phyloP scores from a whole-genome alignment of 2,797 vertebrate species.

The Paguma larvata region DNA sequence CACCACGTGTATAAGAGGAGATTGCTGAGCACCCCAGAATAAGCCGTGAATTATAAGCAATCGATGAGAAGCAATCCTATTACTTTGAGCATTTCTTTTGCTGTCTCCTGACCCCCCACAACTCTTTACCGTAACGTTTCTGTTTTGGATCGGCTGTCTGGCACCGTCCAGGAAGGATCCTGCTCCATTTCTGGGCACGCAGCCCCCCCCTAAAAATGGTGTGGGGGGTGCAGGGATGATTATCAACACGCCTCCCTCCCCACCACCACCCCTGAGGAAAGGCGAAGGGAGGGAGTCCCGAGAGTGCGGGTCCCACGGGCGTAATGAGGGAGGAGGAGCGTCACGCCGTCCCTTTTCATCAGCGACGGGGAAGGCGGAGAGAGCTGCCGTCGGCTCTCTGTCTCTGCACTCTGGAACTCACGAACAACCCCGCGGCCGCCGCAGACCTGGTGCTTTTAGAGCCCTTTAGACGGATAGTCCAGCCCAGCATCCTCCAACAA shows the following conservation, averaged over 20 bases:
- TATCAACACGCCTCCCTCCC: not conserved
- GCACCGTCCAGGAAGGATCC: not conserved
- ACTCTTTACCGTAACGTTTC: too few relatives aligned
- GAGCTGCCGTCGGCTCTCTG: not conserved
- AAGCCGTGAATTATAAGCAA: not conserved
- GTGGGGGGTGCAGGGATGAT: not conserved
- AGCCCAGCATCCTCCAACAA: not conserved
- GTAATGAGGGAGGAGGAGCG: rapidly evolving
- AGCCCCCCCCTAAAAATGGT: not conserved
- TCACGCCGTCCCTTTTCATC: not conserved
- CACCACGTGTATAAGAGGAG: not conserved
- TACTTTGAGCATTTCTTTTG: not conserved
- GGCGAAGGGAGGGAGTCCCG: not conserved
- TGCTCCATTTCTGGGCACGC: not conserved
- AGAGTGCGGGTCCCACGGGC: not conserved
- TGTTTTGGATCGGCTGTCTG: not conserved
- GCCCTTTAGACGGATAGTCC: not conserved
- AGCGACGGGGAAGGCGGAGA: not conserved
- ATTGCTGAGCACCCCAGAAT: not conserved
- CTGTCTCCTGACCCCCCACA: too few relatives aligned
- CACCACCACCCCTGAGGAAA: not conserved
- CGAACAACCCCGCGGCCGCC: not conserved
- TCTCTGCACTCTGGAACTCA: not conserved
- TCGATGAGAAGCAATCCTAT: not conserved
- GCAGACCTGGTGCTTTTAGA: not conserved